Evolutionary conservation across 2,797 vertebrate genomes (phyloP), one percentile per base, ranked within the genome.

Genomic region (Enteromius argenteus): DNA sequence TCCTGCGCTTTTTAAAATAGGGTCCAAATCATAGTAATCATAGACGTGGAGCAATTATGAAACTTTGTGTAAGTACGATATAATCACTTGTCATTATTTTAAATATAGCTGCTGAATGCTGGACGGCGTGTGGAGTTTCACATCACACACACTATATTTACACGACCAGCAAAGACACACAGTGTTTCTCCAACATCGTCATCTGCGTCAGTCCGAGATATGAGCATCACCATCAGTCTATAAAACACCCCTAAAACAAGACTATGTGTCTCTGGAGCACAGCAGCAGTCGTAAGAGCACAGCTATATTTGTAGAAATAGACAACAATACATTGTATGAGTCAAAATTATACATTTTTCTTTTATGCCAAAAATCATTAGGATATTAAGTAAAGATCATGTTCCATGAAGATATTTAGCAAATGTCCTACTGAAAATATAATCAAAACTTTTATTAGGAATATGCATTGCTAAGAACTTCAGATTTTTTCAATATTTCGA

Each of bases 21-120:
- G 64, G 87, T 69, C 35, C 35, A 60, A 79, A 87, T 89, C 78
- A 80, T 90, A 80, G 89, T 84, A 91, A 91, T 92, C 89, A 91
- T 72, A 87, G 85, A 78, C 53, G 79, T 78, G 87, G 56, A 73
- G 82, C 82, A 80, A 86, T 86, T 90, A 83, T 87, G 86, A 90
- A 77, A 79, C 86, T 80, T 62, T 82, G 60, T 85, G 75, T 87
- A 89, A 91, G 91, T 90, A 90, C 84, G 90, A 90, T 90, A 89
- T 93, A 92, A 94, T 92, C 86, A 90, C 90, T 91, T 90, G 88
- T 85, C 89, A 91, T 92, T 91, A 90, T 90, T 91, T 91, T 90
- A 93, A 93, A 94, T 89, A 90, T 87, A 93, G 89, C 88, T 89
- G 79, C 88, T 82, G 89, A 88, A 91, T 73, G 80, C 89, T 84